These are phyloP conservation scores for Baryphthengus martii DNA, from an alignment of 2,113 vertebrate genomes.

Conservation along the genomic window DNA sequence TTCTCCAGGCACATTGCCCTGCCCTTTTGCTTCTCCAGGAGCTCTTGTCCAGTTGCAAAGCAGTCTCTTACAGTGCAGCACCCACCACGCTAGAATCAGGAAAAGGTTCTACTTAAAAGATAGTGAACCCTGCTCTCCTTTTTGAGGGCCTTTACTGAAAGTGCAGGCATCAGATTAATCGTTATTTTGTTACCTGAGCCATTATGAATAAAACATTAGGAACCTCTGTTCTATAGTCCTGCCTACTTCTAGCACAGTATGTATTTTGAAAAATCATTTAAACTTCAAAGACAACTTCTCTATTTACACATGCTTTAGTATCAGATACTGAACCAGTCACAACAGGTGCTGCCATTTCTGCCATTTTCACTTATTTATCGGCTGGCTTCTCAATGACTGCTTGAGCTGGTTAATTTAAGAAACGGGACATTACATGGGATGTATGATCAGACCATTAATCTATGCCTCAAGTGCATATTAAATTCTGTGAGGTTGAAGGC, in stretches of 20 bases:
- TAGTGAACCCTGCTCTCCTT: neutral
- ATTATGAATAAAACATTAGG: neutral
- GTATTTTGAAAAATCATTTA: neutral
- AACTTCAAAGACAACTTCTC: neutral
- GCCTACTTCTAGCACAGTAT: neutral
- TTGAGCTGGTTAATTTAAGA: neutral
- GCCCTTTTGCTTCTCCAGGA: neutral
- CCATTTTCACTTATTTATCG: neutral
- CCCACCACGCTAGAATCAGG: too few relatives aligned
- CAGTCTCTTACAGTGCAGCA: neutral
- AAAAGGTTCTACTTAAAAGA: neutral
- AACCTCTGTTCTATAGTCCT: neutral
- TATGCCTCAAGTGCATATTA: neutral
- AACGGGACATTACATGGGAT: neutral
- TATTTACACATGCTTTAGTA: neutral
- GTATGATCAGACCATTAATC: slow-evolving; percentile 29
- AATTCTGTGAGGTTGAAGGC: neutral
- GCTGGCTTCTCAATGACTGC: neutral
- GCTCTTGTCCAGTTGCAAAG: neutral
- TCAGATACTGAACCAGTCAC: neutral
- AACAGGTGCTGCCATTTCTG: neutral
- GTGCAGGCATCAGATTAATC: neutral
- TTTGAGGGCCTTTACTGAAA: neutral
- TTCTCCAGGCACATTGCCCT: neutral
- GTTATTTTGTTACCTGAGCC: neutral